These are phyloP conservation scores for Drosophila navojoa DNA, from an alignment of 1,140 invertebrate genomes.

Conservation along the genomic window DNA sequence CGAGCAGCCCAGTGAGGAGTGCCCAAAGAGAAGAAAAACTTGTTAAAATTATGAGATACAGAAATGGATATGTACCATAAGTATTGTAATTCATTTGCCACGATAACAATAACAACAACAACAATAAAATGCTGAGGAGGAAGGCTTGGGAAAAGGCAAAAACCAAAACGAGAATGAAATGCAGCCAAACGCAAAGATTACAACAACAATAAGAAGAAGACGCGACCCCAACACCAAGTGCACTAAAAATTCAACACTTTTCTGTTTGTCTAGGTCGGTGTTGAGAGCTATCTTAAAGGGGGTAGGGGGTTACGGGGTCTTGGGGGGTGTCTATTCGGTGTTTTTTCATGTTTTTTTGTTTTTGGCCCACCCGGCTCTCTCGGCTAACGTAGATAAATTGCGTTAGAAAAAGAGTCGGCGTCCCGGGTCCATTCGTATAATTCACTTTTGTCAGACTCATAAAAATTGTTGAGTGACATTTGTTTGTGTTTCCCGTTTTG, in stretches of 20 bases:
- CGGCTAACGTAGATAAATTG: conserved; percentile 80
- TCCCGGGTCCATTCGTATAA: conserved; percentile 80
- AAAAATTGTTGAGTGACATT: conserved; percentile 82
- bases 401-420: conserved; percentile 79
- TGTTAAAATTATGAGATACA: conserved; percentile 68
- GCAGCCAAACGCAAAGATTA: conserved; percentile 44
- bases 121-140: background rate
- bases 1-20: conserved; percentile 13
- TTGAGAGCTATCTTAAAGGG: conserved; percentile 3
- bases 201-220: conserved; percentile 14
- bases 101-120: conserved; percentile 35
- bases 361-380: conserved; percentile 39
- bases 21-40: conserved; percentile 15
- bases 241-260: conserved; percentile 77
- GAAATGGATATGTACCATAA: conserved; percentile 48
- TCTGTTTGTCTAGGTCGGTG: conserved; percentile 46
- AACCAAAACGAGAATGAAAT: conserved; percentile 63
- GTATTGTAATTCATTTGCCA: conserved; percentile 75
- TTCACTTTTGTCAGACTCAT: conserved; percentile 82
- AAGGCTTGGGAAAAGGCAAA: conserved; percentile 6
- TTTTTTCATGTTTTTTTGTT: conserved; percentile 22
- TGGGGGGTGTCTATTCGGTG: background rate
- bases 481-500: conserved; percentile 79
- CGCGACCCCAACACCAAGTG: conserved; percentile 57
- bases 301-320: no score